Evolutionary conservation across 2,888 invertebrate species (phyloP), one percentile per base, ranked within the genome.

Genomic region (Athalia rosae): DNA sequence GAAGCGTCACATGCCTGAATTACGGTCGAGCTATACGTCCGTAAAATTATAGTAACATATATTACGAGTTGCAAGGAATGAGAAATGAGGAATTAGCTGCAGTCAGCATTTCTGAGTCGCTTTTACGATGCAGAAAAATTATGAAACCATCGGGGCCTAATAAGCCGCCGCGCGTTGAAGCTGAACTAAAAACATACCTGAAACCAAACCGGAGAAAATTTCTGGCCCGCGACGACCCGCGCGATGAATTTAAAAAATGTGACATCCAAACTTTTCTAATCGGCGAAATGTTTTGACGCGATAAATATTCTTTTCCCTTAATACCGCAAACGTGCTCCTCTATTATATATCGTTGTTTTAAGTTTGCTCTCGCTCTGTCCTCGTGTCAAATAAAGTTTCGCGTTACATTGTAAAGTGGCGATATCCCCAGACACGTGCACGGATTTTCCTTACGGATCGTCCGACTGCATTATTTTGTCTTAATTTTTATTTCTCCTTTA

Each of bases 1-100:
- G 73, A 76, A 48, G 53, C 78, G 81, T 80, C 78, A 58, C 80
- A 82, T 77, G 67, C 79, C 73, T 77, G 71, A 48, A 71, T 28
- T 28, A 28, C 28, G 28, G 28, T 28, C 28, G 28, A 78, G 62
- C 45, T 50, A 28, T 11, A 43, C n/a, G 2, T 58, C 71, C 13
- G 50, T 50, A 58, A 45, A 9, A 43, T 5, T 47, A 15, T 47
- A 47, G 3, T 43, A n/a, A 11, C 45, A 4, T 11, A 13, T 4
- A 11, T 47, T 58, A 71, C 45, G 15, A 9, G 41, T 9, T 15
- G 7, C 1, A 47, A 45, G 64, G 7, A 6, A 50, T 11, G n/a
- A 7, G 71, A 45, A 58, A 66, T 61, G 59, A 62, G 77, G 77
- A 77, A 77, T 77, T 59, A 77, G 77, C 71, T 50, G 77, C n/a